Evolutionary conservation across 1,140 invertebrate genomes (phyloP).

Genomic region (Drosophila funebris): DNA sequence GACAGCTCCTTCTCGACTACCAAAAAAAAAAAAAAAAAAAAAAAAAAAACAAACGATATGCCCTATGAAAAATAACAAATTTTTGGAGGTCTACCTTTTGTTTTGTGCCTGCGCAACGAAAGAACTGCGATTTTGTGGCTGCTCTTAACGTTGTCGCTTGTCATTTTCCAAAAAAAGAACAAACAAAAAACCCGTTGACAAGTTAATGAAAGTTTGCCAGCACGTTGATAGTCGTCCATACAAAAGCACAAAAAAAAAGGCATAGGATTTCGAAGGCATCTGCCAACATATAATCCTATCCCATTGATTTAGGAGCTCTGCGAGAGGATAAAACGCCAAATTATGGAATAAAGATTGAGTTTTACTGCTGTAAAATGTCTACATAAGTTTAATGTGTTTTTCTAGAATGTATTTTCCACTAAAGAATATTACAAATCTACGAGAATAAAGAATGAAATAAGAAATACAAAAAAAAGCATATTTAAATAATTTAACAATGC

Average conservation of each 20-base stretch:
- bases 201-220: slow-evolving; percentile 73
- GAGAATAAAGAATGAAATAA: no score
- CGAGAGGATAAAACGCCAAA: not conserved
- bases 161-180: slow-evolving; percentile 60
- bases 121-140: slow-evolving; percentile 8
- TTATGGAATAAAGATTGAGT: not conserved
- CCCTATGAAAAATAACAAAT: slow-evolving; percentile 10
- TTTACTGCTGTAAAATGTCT: not conserved
- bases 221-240: slow-evolving; percentile 40
- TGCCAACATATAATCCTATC: slow-evolving; percentile 6
- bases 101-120: slow-evolving; percentile 13
- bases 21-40: no score
- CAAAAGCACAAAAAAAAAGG: slow-evolving; percentile 12
- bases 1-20: slow-evolving; percentile 37
- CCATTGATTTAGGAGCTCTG: slow-evolving; percentile 15
- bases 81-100: slow-evolving; percentile 18
- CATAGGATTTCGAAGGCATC: slow-evolving; percentile 1
- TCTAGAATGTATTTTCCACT: no score
- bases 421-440: no score
- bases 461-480: no score
- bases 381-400: not conserved
- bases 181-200: slow-evolving; percentile 66
- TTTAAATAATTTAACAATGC: no score
- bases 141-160: slow-evolving; percentile 36
- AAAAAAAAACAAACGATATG: no score